These are phyloP conservation scores for Bradypus variegatus DNA, from an alignment of 2,797 vertebrate species.

Conservation along the genomic window DNA sequence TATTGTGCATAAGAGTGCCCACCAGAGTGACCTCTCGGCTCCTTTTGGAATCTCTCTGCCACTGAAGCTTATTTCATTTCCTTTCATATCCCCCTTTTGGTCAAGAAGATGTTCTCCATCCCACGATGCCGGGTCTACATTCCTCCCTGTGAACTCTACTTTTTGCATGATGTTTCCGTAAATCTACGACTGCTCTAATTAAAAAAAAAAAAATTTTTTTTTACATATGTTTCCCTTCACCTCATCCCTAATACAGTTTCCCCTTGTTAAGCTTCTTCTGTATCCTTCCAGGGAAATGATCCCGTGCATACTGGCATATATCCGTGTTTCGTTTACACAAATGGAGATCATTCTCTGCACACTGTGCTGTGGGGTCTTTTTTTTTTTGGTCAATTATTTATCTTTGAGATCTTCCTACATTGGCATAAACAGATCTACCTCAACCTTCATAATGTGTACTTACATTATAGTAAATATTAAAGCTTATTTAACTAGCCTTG, in stretches of 20 bases:
- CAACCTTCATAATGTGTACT: background rate
- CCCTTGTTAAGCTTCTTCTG: background rate
- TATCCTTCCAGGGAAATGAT: background rate
- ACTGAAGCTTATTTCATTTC: no score
- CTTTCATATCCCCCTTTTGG: no score
- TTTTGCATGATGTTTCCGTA: no score
- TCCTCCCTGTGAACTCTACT: no score
- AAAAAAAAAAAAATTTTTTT: no score
- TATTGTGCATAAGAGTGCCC: no score
- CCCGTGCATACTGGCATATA: no score
- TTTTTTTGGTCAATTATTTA: background rate
- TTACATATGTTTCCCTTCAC: background rate
- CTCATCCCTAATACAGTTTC: background rate
- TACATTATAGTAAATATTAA: background rate
- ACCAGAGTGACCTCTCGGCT: no score
- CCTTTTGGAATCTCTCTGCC: no score
- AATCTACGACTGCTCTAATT: no score
- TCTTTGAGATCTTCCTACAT: background rate
- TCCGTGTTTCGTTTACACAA: background rate
- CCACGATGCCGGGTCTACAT: no score
- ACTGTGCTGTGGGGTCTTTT: background rate
- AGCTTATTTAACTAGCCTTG: background rate
- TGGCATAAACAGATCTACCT: background rate
- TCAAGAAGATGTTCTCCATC: no score
- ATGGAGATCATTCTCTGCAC: background rate